phyloP scores from a whole-genome alignment of 2,797 vertebrate species.

The Antrozous pallidus region DNA sequence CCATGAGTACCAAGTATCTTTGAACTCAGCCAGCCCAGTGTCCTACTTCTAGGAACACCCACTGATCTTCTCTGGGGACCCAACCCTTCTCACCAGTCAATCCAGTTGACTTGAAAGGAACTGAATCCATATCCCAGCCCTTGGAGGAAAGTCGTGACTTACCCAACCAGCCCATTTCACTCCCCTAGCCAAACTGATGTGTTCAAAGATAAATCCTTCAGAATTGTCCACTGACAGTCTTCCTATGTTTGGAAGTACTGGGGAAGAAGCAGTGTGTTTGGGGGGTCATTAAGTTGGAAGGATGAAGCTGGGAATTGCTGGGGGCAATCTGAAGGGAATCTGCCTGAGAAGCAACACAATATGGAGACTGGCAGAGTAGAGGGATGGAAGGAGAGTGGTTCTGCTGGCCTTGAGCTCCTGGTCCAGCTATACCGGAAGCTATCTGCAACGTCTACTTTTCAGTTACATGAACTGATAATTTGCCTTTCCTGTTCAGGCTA shows the following conservation, averaged over 20 bases:
- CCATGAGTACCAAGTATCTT: neutral
- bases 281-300: neutral
- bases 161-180: neutral
- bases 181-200: too few species aligned
- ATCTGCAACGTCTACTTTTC: neutral
- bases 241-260: neutral
- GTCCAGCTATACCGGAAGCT: neutral
- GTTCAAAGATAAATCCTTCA: neutral
- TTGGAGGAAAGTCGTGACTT: rapidly evolving
- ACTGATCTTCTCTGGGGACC: neutral
- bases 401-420: neutral
- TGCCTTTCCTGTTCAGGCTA: neutral
- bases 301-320: neutral
- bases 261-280: neutral
- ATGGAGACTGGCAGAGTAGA: neutral
- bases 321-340: neutral
- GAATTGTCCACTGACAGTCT: too few species aligned
- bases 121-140: neutral
- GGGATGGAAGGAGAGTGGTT: neutral
- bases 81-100: neutral
- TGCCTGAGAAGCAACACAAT: neutral
- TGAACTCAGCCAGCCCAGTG: neutral
- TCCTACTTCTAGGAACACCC: neutral
- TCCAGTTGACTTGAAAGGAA: neutral
- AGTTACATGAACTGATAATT: neutral